These are phyloP conservation scores for Microcebus ravelobensis DNA, from an alignment of 2,113 vertebrate species.

Conservation along the genomic window DNA sequence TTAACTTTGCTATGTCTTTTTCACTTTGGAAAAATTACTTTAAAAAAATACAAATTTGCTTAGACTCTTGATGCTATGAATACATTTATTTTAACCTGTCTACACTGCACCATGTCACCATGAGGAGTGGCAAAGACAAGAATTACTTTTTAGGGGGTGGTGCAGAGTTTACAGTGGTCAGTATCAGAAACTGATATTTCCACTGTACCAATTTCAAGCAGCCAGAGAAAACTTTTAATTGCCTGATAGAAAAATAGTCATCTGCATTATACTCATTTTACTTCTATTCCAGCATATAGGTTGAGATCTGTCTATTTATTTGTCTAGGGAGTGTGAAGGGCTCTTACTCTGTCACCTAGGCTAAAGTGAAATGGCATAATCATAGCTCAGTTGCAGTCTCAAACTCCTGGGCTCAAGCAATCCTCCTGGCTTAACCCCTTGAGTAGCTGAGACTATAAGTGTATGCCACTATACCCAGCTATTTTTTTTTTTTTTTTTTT, in stretches of 20 bases:
- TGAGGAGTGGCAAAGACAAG: background rate
- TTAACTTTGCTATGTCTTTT: background rate
- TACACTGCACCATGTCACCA: background rate
- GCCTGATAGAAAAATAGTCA: background rate
- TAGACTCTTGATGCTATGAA: background rate
- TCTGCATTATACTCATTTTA: background rate
- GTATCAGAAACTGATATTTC: background rate
- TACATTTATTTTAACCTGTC: background rate
- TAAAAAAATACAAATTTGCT: background rate
- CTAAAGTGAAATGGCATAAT: too few relatives aligned
- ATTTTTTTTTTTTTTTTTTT: too few relatives aligned
- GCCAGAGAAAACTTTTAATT: background rate
- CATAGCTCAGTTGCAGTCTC: too few relatives aligned
- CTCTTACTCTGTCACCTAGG: too few relatives aligned
- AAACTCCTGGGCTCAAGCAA: too few relatives aligned
- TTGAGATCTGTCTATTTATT: background rate
- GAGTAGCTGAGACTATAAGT: too few relatives aligned
- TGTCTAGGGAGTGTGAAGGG: too few relatives aligned
- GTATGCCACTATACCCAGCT: too few relatives aligned
- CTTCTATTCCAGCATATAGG: background rate
- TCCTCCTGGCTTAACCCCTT: too few relatives aligned
- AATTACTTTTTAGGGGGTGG: background rate
- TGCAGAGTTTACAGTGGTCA: background rate
- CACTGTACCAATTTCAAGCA: background rate
- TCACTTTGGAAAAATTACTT: background rate